phyloP scores from a whole-genome alignment of 2,113 vertebrate species.

The Helogale parvula region DNA sequence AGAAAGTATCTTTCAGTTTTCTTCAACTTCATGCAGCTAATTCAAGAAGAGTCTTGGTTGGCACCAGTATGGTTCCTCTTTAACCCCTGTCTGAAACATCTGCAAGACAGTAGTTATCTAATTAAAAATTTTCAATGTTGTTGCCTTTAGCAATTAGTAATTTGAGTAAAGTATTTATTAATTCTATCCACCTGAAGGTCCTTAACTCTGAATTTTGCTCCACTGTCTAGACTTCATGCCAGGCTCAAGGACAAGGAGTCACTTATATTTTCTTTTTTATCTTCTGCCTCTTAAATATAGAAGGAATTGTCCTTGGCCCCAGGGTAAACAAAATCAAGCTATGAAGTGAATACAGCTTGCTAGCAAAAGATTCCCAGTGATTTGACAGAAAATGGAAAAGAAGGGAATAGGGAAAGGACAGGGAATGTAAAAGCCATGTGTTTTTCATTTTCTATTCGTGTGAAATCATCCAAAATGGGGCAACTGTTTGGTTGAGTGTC shows the following conservation, averaged over 20 bases:
- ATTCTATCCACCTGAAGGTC: background rate
- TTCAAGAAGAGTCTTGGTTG: background rate
- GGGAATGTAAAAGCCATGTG: background rate
- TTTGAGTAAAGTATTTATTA: background rate
- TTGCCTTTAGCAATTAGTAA: background rate
- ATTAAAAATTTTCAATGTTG: background rate
- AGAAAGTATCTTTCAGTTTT: background rate
- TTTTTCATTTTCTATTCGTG: background rate
- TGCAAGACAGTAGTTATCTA: background rate
- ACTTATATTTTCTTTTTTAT: background rate
- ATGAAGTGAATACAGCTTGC: background rate
- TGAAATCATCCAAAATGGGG: background rate
- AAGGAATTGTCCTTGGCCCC: background rate
- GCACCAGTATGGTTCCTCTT: background rate
- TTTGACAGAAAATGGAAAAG: background rate
- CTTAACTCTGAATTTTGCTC: background rate
- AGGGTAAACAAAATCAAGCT: background rate
- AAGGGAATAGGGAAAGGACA: background rate
- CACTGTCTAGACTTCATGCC: background rate
- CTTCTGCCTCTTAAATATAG: background rate
- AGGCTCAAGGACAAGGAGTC: background rate
- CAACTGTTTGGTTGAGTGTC: background rate
- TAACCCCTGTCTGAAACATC: background rate
- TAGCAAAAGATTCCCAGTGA: background rate
- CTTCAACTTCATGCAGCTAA: background rate